Percentiles rank a stretch among this genome's conserved stretches.
Conservation (phyloP, 2,113 vertebrate species). For the Bombycilla garrulus region DNA sequence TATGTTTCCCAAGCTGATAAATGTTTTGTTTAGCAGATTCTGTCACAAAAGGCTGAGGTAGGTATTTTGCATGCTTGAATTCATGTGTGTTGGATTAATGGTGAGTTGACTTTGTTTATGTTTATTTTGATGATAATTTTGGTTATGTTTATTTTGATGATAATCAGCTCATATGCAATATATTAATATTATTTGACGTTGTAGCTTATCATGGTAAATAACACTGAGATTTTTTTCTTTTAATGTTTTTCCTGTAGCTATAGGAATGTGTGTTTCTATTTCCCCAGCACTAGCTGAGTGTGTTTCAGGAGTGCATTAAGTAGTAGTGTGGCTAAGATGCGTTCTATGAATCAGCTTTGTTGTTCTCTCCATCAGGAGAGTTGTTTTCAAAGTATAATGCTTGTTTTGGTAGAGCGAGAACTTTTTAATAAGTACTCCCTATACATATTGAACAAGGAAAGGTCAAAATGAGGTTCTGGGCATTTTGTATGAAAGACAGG, state of each 20-base stretch:
- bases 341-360: background rate
- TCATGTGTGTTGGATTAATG: background rate
- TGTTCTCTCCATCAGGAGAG: background rate
- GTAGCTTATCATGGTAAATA: background rate
- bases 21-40: background rate
- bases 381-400: background rate
- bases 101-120: background rate
- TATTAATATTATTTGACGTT: background rate
- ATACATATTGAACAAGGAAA: background rate
- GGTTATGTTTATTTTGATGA: background rate
- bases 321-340: background rate
- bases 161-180: background rate
- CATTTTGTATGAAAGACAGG: background rate
- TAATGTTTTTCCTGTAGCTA: background rate
- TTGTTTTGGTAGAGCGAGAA: background rate
- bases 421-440: background rate
- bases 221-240: background rate
- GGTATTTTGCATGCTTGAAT: background rate
- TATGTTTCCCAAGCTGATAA: background rate
- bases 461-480: background rate
- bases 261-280: background rate
- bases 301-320: background rate
- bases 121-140: background rate
- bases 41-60: background rate
- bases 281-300: background rate